Evolutionary conservation across 2,797 vertebrate genomes (phyloP), one percentile per base, ranked within the genome.

Genomic region (Tachyglossus aculeatus): DNA sequence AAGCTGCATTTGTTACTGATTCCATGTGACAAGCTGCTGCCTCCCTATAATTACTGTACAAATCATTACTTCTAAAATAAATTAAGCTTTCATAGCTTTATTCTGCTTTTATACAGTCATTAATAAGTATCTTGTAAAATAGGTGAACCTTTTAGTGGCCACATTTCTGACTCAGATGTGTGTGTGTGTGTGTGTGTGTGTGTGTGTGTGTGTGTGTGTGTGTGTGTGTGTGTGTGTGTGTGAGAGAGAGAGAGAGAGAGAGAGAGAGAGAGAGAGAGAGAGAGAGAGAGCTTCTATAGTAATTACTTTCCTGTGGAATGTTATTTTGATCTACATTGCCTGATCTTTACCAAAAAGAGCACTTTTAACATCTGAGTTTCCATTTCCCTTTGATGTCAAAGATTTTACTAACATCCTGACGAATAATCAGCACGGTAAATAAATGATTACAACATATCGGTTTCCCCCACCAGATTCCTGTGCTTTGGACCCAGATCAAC

Each of bases 1-100:
- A 62, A 77, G 53, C 71, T 69, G 74, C 62, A 56, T 68, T 85
- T 83, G 83, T 80, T 87, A 81, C 85, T 87, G 80, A 85, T 83
- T 83, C 50, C 71, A 78, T 82, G 83, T 87, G 83, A 85, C 78
- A 87, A 78, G 83, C 81, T 78, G 71, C 74, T 85, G 78, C 85
- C 69, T 82, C 80, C 74, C 1, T 50, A 80, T 85, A 83, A 83
- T 85, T 85, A 81, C 76, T 76, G 68, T 80, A 85, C 83, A 87
- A 85, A 83, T 68, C 80, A 85, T 85, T 85, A 82, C 83, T 87
- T 81, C 80, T 78, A 83, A 85, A 85, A 87, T 87, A 85, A 85
- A 85, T 87, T 85, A 85, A 83, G 80, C 71, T 76, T 73, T 81
- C 70, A 80, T 77, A 78, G 66, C 62, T 87, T 81, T 83, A 75